Base-by-base conservation (phyloP, 2,797 vertebrate genomes). In the Ctenopoma kingsleyae region DNA sequence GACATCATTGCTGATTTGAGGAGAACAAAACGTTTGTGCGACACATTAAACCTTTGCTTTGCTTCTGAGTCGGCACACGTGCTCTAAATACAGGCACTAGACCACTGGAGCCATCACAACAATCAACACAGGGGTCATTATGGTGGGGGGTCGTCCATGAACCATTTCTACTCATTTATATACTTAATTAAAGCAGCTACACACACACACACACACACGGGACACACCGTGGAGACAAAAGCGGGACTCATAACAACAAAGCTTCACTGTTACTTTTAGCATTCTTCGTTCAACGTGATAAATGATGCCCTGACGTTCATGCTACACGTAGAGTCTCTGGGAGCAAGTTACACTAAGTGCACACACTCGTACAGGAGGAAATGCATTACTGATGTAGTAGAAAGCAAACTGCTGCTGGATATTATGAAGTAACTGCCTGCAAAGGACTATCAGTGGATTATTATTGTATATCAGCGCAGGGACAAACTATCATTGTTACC, bases 321-420 rank as follows among this genome's bases (percentile, higher is more conserved):
- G 78, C 80, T 67, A 58, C 58, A 46, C 57, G 75, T 71, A 48
- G 51, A 68, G 65, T 57, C 56, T 46, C 43, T 47, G 56, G 74
- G 6, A 76, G 74, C 61, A 46, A 50, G 62, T 86, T 81, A 80
- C 84, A 86, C 62, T 47, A 57, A 87, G 85, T 83, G 71, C 87
- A 83, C 76, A 77, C 69, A 53, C 54, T 70, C 19, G 38, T 64
- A 51, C 47, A 44, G 48, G 64, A 46, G 53, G 32, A 15, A 32
- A 61, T 78, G 38, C 61, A 66, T 74, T 71, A 78, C 67, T 80
- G 46, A 77, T 81, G 72, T 4, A 25, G 32, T 27, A 12, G 43
- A 49, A 79, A 58, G 50, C 58, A 69, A 75, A 77, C 52, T 43
- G 66, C 59, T 52, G 67, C 63, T 66, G 58, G 67, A 72, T 23